Conservation (phyloP, 2,797 vertebrate species). For the Lophius americanus region DNA sequence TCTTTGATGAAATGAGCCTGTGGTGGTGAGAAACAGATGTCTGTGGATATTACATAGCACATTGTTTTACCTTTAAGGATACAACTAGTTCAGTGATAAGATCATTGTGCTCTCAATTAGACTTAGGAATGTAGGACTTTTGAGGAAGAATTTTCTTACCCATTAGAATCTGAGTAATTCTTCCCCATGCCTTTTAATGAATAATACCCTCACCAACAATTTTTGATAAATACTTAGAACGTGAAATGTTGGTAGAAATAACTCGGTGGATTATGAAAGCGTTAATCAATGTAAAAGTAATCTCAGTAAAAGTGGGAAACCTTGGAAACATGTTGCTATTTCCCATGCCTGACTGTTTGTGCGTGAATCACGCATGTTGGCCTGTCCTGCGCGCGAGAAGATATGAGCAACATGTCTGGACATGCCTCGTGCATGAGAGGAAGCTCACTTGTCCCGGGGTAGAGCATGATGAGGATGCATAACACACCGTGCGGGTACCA, state of each 20-base stretch:
- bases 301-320: not conserved
- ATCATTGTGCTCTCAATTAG: not conserved
- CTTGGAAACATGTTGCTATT: not conserved
- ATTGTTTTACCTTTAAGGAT: no score
- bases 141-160: not conserved
- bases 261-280: constrained; percentile 6
- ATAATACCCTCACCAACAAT: not conserved
- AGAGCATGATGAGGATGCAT: constrained; percentile 38
- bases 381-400: constrained; percentile 21
- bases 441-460: constrained; percentile 25
- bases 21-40: no score
- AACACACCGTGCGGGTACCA: constrained; percentile 10
- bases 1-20: no score
- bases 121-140: not conserved
- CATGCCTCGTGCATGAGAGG: constrained; percentile 66
- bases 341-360: constrained; percentile 18
- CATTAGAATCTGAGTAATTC: not conserved
- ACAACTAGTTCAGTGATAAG: no score
- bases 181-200: not conserved
- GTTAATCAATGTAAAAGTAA: not conserved
- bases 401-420: constrained; percentile 70
- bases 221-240: not conserved
- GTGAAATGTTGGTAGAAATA: not conserved
- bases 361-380: constrained; percentile 23
- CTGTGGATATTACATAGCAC: no score